phyloP scores from a whole-genome alignment of 2,888 invertebrate genomes.

The Labia minor region DNA sequence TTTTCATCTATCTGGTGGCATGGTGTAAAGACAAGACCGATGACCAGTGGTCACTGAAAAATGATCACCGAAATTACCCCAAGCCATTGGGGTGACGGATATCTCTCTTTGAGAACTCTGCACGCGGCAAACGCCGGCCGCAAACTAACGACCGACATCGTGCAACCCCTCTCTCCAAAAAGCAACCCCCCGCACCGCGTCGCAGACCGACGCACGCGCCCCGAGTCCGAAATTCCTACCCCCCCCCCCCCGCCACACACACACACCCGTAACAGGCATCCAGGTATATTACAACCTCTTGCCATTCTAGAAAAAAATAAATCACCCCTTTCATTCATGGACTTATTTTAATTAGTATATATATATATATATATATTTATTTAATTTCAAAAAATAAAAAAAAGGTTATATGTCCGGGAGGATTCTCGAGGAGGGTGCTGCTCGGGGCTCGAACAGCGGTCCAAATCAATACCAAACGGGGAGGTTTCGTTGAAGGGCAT shows the following conservation, averaged over 20 bases:
- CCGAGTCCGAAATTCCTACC: background rate
- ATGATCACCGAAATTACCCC: background rate
- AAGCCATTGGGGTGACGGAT: background rate
- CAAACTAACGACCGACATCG: background rate
- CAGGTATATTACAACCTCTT: background rate
- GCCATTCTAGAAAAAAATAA: background rate
- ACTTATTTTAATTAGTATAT: background rate
- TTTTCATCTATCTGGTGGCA: constrained; percentile 1
- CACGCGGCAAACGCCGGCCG: constrained; percentile 13
- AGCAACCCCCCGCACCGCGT: no score
- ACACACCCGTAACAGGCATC: background rate
- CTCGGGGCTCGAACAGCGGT: constrained; percentile 5
- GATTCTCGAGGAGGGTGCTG: background rate
- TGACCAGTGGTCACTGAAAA: background rate
- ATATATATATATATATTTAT: background rate
- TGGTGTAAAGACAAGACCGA: background rate
- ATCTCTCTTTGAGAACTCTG: background rate
- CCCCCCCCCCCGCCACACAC: background rate
- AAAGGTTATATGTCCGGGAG: background rate
- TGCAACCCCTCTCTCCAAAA: no score
- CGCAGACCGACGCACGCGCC: background rate
- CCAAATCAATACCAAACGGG: constrained; percentile 13
- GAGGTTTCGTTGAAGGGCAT: constrained; percentile 13
- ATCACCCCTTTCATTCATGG: background rate
- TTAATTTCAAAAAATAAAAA: no score